phyloP scores from a whole-genome alignment of 1,140 invertebrate genomes.

The Listronotus oregonensis region DNA sequence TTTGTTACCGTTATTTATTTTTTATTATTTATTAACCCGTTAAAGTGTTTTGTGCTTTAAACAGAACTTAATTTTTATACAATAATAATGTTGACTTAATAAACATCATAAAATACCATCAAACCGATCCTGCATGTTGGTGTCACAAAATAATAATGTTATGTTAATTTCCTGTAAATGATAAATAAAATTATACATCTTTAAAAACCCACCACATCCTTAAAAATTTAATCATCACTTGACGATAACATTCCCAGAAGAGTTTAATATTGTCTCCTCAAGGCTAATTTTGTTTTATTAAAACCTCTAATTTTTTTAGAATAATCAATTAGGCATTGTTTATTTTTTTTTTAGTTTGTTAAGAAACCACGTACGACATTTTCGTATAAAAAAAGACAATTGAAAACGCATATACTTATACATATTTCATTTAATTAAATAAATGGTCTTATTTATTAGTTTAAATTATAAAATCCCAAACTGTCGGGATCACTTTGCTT shows the following conservation, averaged over 20 bases:
- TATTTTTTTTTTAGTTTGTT: conserved; percentile 11
- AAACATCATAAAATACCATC: background rate
- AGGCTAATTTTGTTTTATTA: conserved; percentile 4
- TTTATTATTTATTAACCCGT: no score
- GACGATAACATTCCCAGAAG: conserved; percentile 27
- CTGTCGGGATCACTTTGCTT: no score
- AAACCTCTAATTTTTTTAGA: conserved; percentile 12
- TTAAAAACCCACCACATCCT: conserved; percentile 28
- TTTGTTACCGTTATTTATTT: no score
- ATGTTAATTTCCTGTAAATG: conserved; percentile 28
- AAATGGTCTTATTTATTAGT: no score
- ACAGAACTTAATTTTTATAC: no score
- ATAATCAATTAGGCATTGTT: conserved; percentile 21
- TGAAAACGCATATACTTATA: no score
- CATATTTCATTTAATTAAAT: no score
- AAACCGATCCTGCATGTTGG: conserved; percentile 1
- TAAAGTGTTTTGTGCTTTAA: no score
- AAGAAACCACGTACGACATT: no score
- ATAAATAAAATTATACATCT: conserved; percentile 32
- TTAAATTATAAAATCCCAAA: no score
- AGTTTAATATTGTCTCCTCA: conserved; percentile 18
- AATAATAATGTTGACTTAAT: no score
- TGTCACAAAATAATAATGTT: conserved; percentile 13
- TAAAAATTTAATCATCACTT: conserved; percentile 25
- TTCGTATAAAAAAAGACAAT: no score